Base-by-base conservation (phyloP, 2,113 vertebrate species). In the Mionectes macconnelli region DNA sequence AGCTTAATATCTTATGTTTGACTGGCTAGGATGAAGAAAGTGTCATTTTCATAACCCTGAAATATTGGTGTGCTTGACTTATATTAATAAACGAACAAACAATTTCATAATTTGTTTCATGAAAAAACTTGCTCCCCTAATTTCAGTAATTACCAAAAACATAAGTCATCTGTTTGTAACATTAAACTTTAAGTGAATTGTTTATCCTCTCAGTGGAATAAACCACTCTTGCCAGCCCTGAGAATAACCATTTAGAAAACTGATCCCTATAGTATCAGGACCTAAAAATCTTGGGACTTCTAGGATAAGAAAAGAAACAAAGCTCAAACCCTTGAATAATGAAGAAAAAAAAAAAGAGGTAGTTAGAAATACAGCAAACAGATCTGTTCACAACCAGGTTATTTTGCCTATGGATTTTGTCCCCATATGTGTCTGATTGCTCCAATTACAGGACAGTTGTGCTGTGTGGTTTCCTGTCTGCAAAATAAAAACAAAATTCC, bases 121-220 rank as follows among this genome's bases (percentile, higher is more conserved):
- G 39, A 86, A 62, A 90, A 88, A 66, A 49, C 55, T 89, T 86
- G 39, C 39, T 95, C 47, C 42, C 24, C 16, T 47, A 79, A 25
- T 63, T 63, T 77, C 39, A 78, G 27, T 55, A 93, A 92, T 96
- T 88, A 86, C 45, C 50, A 92, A 45, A 70, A 94, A 81, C 39
- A 7, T 31, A 87, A 88, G 13, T 88, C 11, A 80, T 80, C 92
- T 93, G 42, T 70, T 55, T 66, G 20, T 91, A 92, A 72, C 17
- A 25, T 76, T 81, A 88, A 64, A 62, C 45, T 67, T 89, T 68
- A 79, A 63, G 21, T 39, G 77, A 67, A 57, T 62, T 91, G 62
- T 83, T 91, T 72, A 42, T 91, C 39, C n/a, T 73, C 53, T 91
- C 33, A 14, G 20, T 63, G 55, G 63, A 80, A 64, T 24, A 81